Percentiles rank a stretch among this genome's conserved stretches.
phyloP scores from a whole-genome alignment of 2,113 vertebrate species.

The Lasiurus cinereus region DNA sequence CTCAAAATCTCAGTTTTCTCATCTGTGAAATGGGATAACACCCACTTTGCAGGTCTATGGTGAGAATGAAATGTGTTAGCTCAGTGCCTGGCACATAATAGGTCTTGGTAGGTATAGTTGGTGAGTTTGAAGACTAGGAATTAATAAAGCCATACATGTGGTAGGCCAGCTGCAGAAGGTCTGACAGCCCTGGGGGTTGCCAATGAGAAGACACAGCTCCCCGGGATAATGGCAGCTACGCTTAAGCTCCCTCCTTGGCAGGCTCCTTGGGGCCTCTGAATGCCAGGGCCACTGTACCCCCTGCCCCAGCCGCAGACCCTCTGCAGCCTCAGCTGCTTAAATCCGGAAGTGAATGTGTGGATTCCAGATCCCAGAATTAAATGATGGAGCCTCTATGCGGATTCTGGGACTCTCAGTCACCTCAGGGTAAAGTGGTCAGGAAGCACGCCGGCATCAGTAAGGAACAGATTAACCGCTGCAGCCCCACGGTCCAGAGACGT shows the following conservation, averaged over 20 bases:
- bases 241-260: not conserved
- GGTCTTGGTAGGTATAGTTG: not conserved
- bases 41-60: not conserved
- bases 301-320: not conserved
- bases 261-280: rapidly evolving
- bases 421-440: too few relatives aligned
- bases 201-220: not conserved
- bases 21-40: not conserved
- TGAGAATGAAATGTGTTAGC: not conserved
- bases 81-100: not conserved
- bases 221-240: rapidly evolving
- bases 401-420: not conserved
- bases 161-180: not conserved
- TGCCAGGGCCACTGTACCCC: too few relatives aligned
- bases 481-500: not conserved
- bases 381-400: rapidly evolving
- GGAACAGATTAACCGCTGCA: too few relatives aligned
- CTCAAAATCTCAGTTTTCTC: not conserved
- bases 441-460: not conserved
- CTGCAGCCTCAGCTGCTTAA: not conserved
- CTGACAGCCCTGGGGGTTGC: rapidly evolving
- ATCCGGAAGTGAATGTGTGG: not conserved
- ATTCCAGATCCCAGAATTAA: not conserved
- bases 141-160: not conserved
- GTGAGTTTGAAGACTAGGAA: rapidly evolving